Base-by-base conservation (phyloP, 1,140 invertebrate species). In the Zaprionus davidi region DNA sequence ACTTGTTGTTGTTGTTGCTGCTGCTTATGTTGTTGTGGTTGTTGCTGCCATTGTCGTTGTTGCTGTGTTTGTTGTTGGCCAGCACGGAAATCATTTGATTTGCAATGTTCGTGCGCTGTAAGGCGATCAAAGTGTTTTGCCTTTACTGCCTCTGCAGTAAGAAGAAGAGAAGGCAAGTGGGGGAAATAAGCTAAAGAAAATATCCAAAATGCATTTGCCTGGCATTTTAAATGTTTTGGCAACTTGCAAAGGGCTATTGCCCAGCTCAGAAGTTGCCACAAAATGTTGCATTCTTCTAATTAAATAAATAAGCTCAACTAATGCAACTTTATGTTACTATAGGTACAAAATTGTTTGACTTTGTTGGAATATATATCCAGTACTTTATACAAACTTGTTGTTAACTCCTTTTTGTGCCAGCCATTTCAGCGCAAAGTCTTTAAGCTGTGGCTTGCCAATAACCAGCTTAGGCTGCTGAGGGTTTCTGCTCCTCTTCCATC, bases 1-100 rank as follows among this genome's bases (percentile, higher is more conserved):
- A n/a, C 13, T 56, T 13, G 51, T 57, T 65, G 72, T 58, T 51
- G 26, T 69, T 78, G 44, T 22, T 56, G 64, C 56, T 60, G 71
- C 51, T 84, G 31, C 17, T 31, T 20, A 49, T 69, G 41, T 24
- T 34, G 17, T 38, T 58, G 55, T 34, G 28, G 20, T 28, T 60
- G 24, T 34, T 62, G 49, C 5, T 53, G 36, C 20, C 46, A 24
- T 38, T 62, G 71, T 66, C 49, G 51, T 38, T 12, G 49, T 73
- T 60, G 36, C 24, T 56, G 51, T 38, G 12, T 51, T 73, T 60
- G 71, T 79, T 82, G 63, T 73, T 64, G 73, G 81, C 64, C 71
- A 80, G 78, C 81, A 88, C 81, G 84, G 84, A 87, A 87, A 87
- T 88, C 84, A 88, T 87, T 87, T 88, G 84, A 87, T 87, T 87